These are phyloP conservation scores for Scaptomyza cyrtandrae DNA, from an alignment of 2,888 invertebrate species.

Conservation along the genomic window DNA sequence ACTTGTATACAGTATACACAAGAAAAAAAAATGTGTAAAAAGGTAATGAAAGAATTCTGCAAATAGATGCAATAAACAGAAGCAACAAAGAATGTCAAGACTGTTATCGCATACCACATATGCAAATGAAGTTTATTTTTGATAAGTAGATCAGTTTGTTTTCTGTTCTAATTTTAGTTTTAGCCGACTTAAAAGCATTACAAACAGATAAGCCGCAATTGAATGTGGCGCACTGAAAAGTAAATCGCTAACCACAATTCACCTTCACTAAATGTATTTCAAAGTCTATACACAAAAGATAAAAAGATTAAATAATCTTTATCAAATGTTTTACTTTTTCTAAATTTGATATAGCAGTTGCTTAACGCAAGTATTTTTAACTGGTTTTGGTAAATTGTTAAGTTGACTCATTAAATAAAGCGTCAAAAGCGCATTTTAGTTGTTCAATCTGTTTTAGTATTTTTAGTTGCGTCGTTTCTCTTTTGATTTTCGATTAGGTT, in stretches of 20 bases:
- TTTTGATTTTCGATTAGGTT: constrained; percentile 69
- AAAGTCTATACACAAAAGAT: background rate
- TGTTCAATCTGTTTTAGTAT: constrained; percentile 20
- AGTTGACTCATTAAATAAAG: constrained; percentile 13
- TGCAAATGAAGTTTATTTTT: constrained; percentile 1
- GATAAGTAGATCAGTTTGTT: background rate
- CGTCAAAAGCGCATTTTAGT: constrained; percentile 9
- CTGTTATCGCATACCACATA: background rate
- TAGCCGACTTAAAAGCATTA: background rate
- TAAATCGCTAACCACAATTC: constrained; percentile 18
- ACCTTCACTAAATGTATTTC: constrained; percentile 10
- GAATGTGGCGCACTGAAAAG: constrained; percentile 11
- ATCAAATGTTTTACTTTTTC: constrained; percentile 2
- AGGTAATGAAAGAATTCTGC: background rate
- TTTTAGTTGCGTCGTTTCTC: constrained; percentile 58
- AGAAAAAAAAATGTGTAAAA: background rate
- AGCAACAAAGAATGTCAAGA: background rate
- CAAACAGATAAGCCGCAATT: constrained; percentile 16
- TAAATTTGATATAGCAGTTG: background rate
- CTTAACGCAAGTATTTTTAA: background rate
- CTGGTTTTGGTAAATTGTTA: background rate
- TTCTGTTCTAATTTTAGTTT: background rate
- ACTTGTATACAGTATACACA: background rate
- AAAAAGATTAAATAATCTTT: background rate
- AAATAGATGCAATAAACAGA: constrained; percentile 1